Conservation (phyloP, 2,888 invertebrate genomes). For the Amorpha juglandis region DNA sequence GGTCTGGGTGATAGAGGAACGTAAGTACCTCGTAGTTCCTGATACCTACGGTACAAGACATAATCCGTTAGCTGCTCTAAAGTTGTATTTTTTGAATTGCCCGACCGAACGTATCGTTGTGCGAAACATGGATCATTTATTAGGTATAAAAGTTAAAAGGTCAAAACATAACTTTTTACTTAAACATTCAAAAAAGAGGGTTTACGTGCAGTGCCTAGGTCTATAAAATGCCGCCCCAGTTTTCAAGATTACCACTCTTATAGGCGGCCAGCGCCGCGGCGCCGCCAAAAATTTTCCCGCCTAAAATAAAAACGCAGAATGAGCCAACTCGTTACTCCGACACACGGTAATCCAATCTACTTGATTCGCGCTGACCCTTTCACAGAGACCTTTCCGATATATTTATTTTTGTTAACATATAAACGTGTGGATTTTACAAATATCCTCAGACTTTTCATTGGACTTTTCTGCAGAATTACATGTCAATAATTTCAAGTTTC, state of each 20-base stretch:
- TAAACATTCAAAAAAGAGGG: not conserved
- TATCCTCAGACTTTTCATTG: not conserved
- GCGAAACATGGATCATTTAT: too few relatives aligned
- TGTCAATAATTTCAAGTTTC: conserved; percentile 1
- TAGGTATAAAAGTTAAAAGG: too few relatives aligned
- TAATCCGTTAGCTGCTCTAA: too few relatives aligned
- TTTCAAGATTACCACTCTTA: conserved; percentile 30
- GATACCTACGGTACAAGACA: too few relatives aligned
- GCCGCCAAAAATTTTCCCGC: conserved; percentile 39
- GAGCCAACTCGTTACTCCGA: conserved; percentile 54
- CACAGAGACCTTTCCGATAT: conserved; percentile 36
- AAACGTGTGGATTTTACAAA: conserved; percentile 29
- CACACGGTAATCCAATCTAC: conserved; percentile 60
- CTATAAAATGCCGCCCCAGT: conserved; percentile 6
- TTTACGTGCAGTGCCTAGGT: not conserved
- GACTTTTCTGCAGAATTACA: conserved; percentile 29
- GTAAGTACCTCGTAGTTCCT: too few relatives aligned
- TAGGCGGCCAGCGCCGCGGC: conserved; percentile 38
- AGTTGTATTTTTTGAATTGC: too few relatives aligned
- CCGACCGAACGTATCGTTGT: too few relatives aligned
- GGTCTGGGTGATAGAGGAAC: too few relatives aligned
- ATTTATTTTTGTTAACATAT: conserved; percentile 45
- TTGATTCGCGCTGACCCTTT: conserved; percentile 52
- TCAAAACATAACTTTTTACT: not conserved
- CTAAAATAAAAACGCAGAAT: conserved; percentile 58